These are phyloP conservation scores for Typhlichthys eigenmanni DNA, from an alignment of 2,797 vertebrate species.

Conservation along the genomic window DNA sequence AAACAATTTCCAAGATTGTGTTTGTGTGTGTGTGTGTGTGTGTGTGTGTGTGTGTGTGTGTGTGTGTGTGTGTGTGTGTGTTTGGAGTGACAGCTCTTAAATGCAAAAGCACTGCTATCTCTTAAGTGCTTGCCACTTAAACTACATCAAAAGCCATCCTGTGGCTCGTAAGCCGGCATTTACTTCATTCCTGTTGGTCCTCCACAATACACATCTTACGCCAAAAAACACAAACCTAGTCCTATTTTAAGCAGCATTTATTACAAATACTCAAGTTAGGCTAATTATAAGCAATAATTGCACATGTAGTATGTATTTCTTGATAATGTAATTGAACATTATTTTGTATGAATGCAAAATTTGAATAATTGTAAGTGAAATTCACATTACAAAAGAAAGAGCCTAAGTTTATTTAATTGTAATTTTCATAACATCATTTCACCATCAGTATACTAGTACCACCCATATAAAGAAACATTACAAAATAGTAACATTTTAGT, in stretches of 20 bases:
- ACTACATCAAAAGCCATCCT: conserved; percentile 58
- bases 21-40: conserved; percentile 20
- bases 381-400: too few relatives aligned
- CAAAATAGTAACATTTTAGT: background rate
- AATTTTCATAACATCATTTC: too few relatives aligned
- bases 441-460: too few relatives aligned
- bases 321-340: too few relatives aligned
- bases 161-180: conserved; percentile 49
- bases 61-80: background rate
- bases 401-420: too few relatives aligned
- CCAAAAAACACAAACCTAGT: conserved; percentile 36
- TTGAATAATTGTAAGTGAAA: too few relatives aligned
- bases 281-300: background rate
- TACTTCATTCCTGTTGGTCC: conserved; percentile 11
- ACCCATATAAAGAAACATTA: too few relatives aligned
- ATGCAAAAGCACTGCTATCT: conserved; percentile 48
- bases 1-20: conserved; percentile 20
- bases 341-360: too few relatives aligned
- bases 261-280: background rate
- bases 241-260: background rate
- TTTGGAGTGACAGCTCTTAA: conserved; percentile 28
- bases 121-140: conserved; percentile 25
- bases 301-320: too few relatives aligned
- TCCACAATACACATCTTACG: conserved; percentile 54
- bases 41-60: conserved; percentile 4